Percentiles rank a stretch among this genome's conserved stretches.
Conservation (phyloP, 2,113 vertebrate species). For the Corythaixoides concolor region DNA sequence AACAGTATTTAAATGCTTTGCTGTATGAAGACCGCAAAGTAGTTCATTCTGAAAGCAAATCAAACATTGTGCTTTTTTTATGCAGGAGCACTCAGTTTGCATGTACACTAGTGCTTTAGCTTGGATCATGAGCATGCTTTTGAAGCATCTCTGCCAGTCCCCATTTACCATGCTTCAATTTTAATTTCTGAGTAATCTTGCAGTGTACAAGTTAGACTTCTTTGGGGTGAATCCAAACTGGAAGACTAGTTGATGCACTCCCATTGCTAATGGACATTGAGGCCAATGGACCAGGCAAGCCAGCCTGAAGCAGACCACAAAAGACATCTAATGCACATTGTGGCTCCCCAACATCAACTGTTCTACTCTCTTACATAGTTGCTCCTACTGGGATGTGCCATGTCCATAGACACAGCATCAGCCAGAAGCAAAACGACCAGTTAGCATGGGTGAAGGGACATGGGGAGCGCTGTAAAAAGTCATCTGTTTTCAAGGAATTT, state of each 20-base stretch:
- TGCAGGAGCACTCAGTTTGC: not conserved
- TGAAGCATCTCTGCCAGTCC: not conserved
- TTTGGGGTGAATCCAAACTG: not conserved
- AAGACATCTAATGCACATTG: not conserved
- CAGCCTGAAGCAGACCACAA: not conserved
- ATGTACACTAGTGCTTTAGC: not conserved
- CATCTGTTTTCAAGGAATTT: fast-evolving
- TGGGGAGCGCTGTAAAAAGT: not conserved
- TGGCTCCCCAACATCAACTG: not conserved
- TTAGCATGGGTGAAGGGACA: not conserved
- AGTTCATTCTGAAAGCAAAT: not conserved
- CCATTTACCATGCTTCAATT: not conserved
- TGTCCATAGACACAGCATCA: not conserved
- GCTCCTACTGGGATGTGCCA: not conserved
- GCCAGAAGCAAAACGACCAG: not conserved
- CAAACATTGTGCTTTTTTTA: not conserved
- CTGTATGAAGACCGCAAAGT: not conserved
- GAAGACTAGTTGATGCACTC: not conserved
- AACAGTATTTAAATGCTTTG: not conserved
- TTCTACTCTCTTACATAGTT: not conserved
- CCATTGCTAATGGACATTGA: not conserved
- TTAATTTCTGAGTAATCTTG: not conserved
- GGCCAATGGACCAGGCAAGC: not conserved
- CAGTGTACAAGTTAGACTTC: not conserved
- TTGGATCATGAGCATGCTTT: not conserved